A percentile compares a stretch with the other conserved stretches of the same genome.
These are phyloP conservation scores for Etheostoma perlongum DNA, from an alignment of 2,797 vertebrate species.

Conservation along the genomic window DNA sequence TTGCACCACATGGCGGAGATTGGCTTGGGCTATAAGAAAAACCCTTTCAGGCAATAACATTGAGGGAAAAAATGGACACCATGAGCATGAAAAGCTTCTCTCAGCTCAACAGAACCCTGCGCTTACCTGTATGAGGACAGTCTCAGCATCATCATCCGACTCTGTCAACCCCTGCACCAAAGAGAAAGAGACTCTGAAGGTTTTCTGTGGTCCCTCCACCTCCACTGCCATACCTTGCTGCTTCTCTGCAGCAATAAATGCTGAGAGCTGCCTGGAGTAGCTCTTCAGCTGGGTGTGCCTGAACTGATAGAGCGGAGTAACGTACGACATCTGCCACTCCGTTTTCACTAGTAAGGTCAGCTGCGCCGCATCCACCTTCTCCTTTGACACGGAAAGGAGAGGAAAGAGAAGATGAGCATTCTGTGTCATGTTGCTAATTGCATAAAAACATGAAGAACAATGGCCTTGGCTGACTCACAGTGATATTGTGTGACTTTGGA, in stretches of 20 bases:
- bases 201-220: constrained; percentile 82
- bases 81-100: background rate
- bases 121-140: constrained; percentile 89
- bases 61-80: background rate
- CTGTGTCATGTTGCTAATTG: background rate
- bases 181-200: constrained; percentile 84
- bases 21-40: too few species aligned
- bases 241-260: constrained; percentile 88
- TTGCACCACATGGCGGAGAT: too few species aligned
- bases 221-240: constrained; percentile 90
- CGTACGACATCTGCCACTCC: constrained; percentile 92
- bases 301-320: constrained; percentile 93
- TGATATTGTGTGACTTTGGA: constrained; percentile 63
- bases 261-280: constrained; percentile 88
- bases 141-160: constrained; percentile 83
- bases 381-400: constrained; percentile 70
- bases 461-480: constrained; percentile 69
- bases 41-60: background rate
- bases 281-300: constrained; percentile 81
- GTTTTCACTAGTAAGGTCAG: constrained; percentile 84
- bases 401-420: background rate
- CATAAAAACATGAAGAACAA: background rate
- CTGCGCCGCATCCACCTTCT: constrained; percentile 78
- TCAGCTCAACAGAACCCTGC: too few species aligned
- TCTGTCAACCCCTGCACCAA: constrained; percentile 85